Conservation (phyloP, 37 sponge, comb jelly and placozoan species). For the Aplysina aerophoba region DNA sequence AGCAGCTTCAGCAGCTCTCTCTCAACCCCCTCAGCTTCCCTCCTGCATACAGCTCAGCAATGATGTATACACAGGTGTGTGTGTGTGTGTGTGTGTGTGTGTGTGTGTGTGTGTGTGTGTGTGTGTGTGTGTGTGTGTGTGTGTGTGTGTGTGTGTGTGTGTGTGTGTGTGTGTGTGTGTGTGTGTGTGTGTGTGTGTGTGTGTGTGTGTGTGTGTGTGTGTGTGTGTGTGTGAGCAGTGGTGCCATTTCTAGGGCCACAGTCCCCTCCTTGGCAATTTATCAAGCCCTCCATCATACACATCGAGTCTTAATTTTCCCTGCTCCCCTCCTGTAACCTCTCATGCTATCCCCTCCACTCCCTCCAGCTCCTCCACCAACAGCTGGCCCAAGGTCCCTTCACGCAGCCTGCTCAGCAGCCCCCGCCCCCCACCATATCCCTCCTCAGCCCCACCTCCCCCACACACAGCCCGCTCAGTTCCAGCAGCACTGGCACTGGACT, state of each 20-base stretch:
- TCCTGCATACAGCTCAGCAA: slow-evolving; percentile 37
- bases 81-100: slow-evolving; percentile 7
- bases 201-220: slow-evolving; percentile 18
- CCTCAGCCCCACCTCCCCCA: slow-evolving; percentile 68
- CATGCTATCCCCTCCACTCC: neutral
- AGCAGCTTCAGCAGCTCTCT: slow-evolving; percentile 79
- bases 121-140: slow-evolving; percentile 40
- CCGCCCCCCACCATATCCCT: neutral
- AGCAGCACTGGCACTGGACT: slow-evolving; percentile 46
- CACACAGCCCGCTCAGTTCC: slow-evolving; percentile 43
- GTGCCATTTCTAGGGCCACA: neutral
- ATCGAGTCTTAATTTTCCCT: too few relatives aligned
- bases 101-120: slow-evolving; percentile 9
- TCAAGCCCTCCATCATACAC: too few relatives aligned
- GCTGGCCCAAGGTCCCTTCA: slow-evolving; percentile 1
- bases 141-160: slow-evolving; percentile 43
- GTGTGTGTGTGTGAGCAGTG: neutral
- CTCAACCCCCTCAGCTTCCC: slow-evolving; percentile 45
- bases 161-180: slow-evolving; percentile 29
- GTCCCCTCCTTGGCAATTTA: neutral
- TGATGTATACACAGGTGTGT: slow-evolving; percentile 64
- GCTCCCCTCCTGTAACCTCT: neutral
- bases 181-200: slow-evolving; percentile 34
- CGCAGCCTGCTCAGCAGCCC: neutral
- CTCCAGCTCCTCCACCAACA: slow-evolving; percentile 56